Conservation (phyloP, 2,888 invertebrate species). For the Agrilus mali region DNA sequence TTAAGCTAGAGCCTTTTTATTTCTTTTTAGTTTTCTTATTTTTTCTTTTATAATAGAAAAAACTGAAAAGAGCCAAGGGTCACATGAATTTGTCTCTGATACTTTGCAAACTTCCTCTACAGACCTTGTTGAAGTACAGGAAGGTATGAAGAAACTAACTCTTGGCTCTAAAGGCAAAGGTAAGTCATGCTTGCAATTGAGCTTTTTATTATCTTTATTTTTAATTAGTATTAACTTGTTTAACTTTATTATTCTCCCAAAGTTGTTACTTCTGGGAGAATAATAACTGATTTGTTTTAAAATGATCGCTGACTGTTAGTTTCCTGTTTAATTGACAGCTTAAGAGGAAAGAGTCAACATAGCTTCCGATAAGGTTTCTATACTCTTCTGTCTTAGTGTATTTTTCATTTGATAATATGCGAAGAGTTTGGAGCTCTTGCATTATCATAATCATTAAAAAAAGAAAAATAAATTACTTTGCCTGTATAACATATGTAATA, state of each 20-base stretch:
- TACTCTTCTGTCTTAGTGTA: constrained; percentile 10
- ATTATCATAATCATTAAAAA: background rate
- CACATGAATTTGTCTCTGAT: constrained; percentile 68
- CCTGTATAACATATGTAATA: constrained; percentile 15
- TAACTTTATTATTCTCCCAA: too few species aligned
- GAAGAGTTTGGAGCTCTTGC: background rate
- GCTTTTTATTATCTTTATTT: constrained; percentile 11
- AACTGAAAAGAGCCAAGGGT: constrained; percentile 16
- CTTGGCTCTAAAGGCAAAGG: constrained; percentile 39
- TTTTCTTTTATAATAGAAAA: constrained; percentile 18
- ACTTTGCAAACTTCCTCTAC: constrained; percentile 52
- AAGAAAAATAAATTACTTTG: constrained; percentile 7
- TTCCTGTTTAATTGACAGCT: constrained; percentile 41
- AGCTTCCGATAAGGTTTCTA: constrained; percentile 30
- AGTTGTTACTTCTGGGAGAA: too few species aligned
- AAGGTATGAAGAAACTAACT: constrained; percentile 62
- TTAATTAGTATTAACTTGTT: constrained; percentile 5
- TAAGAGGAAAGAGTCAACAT: constrained; percentile 44
- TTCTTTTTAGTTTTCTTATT: constrained; percentile 12
- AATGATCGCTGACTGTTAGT: constrained; percentile 25
- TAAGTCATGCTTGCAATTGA: constrained; percentile 24
- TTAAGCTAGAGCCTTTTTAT: constrained; percentile 5
- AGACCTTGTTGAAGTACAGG: constrained; percentile 59
- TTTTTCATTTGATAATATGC: constrained; percentile 3
- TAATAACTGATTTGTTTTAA: constrained; percentile 3